Evolutionary conservation across 2,888 invertebrate genomes (phyloP).

Genomic region (Bugulina stolonifera): DNA sequence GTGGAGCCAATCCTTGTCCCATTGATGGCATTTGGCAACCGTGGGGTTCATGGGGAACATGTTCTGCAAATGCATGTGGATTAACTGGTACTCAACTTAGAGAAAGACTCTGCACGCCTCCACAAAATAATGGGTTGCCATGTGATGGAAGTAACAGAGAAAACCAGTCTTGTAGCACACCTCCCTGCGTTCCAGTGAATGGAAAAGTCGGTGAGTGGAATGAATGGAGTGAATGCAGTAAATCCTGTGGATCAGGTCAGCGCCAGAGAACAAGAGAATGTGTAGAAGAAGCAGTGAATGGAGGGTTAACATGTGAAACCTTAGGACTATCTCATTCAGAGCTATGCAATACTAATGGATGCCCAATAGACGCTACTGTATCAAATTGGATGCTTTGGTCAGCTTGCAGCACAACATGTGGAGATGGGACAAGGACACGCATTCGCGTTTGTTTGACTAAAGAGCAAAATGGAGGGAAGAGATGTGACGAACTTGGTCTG

Average conservation of each 20-base stretch:
- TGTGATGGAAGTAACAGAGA: neutral
- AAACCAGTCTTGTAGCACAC: neutral
- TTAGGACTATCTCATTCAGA: neutral
- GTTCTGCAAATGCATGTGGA: neutral
- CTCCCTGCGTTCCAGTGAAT: neutral
- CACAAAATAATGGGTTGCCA: neutral
- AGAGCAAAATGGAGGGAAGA: slow-evolving; percentile 14
- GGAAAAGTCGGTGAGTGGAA: neutral
- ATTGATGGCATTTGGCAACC: neutral
- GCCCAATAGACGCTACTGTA: neutral
- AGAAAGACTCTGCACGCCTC: neutral
- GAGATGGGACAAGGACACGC: neutral
- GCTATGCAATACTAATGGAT: slow-evolving; percentile 5
- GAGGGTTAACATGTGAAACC: slow-evolving; percentile 3
- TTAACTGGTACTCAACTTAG: neutral
- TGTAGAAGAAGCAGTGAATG: neutral
- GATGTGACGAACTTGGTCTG: neutral
- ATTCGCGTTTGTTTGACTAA: neutral
- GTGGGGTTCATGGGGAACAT: neutral
- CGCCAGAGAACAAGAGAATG: neutral
- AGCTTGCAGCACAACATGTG: neutral
- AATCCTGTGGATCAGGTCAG: neutral
- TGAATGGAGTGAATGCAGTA: neutral
- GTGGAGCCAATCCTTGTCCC: neutral
- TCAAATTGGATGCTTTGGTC: neutral